These are phyloP conservation scores for Sebastes elongatus DNA, from an alignment of 2,797 vertebrate species.

Conservation along the genomic window DNA sequence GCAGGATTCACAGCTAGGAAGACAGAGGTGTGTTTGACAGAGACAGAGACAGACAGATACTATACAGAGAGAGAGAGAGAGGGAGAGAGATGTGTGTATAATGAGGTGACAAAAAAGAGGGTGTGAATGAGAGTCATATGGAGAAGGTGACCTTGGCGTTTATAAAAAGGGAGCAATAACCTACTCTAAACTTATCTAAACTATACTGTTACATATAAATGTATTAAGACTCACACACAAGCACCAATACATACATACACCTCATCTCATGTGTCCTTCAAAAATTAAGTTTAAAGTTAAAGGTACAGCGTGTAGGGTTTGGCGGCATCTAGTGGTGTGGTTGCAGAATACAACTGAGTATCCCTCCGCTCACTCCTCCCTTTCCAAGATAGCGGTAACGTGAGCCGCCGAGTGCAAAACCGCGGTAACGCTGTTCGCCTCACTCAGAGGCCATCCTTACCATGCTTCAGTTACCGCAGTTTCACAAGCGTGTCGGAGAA, in stretches of 20 bases:
- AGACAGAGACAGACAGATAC: constrained; percentile 15
- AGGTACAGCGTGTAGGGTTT: too few relatives aligned
- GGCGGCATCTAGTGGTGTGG: too few relatives aligned
- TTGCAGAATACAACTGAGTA: too few relatives aligned
- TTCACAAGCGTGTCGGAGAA: too few relatives aligned
- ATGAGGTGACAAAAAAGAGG: constrained; percentile 49
- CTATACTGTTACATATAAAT: neutral
- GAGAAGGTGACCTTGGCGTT: constrained; percentile 46
- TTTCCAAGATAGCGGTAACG: too few relatives aligned
- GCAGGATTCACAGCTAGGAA: constrained; percentile 61
- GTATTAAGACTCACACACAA: neutral
- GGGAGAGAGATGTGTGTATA: constrained; percentile 18
- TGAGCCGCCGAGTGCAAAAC: too few relatives aligned
- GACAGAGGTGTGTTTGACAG: constrained; percentile 28
- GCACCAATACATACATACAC: neutral
- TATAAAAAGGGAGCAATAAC: constrained; percentile 39
- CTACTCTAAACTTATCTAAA: constrained; percentile 6
- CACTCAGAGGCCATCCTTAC: too few relatives aligned
- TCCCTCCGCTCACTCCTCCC: too few relatives aligned
- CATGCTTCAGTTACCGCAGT: too few relatives aligned
- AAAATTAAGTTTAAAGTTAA: neutral
- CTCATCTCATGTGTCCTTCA: neutral
- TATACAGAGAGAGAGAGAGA: neutral
- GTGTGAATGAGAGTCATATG: constrained; percentile 46
- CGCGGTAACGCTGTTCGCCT: too few relatives aligned